These are phyloP conservation scores for Protaetia brevitarsis DNA, from an alignment of 1,140 invertebrate genomes.

Conservation along the genomic window DNA sequence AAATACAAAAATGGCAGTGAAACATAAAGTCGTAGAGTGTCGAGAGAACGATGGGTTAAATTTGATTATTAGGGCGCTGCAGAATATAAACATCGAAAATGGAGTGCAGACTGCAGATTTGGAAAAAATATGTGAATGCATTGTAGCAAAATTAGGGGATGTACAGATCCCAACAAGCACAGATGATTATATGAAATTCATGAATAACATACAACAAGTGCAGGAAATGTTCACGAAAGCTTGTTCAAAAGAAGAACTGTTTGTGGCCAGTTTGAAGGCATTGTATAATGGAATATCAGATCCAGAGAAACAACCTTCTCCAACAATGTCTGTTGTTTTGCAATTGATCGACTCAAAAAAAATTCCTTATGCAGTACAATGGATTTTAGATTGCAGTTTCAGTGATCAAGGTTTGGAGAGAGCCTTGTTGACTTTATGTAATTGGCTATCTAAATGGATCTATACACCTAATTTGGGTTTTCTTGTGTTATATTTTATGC, in stretches of 20 bases:
- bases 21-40: conserved; percentile 43
- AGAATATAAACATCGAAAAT: conserved; percentile 34
- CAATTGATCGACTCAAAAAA: conserved; percentile 48
- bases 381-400: conserved; percentile 47
- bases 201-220: conserved; percentile 48
- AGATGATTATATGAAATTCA: conserved; percentile 43
- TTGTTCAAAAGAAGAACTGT: conserved; percentile 40
- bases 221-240: conserved; percentile 46
- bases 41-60: conserved; percentile 33
- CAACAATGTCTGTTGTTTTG: conserved; percentile 56
- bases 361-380: conserved; percentile 50
- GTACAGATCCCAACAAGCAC: conserved; percentile 40
- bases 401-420: conserved; percentile 48
- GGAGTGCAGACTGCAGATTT: conserved; percentile 28
- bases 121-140: conserved; percentile 34
- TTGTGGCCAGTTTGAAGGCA: conserved; percentile 44
- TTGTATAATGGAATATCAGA: conserved; percentile 51
- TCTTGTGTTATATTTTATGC: conserved; percentile 55
- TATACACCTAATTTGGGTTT: conserved; percentile 51
- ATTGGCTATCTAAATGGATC: conserved; percentile 53
- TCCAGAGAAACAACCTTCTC: conserved; percentile 47
- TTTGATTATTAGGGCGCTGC: conserved; percentile 38
- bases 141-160: conserved; percentile 41
- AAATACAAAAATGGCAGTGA: conserved; percentile 42
- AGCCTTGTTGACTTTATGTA: conserved; percentile 52